These are phyloP conservation scores for Megalops cyprinoides DNA, from an alignment of 2,797 vertebrate species.

Conservation along the genomic window DNA sequence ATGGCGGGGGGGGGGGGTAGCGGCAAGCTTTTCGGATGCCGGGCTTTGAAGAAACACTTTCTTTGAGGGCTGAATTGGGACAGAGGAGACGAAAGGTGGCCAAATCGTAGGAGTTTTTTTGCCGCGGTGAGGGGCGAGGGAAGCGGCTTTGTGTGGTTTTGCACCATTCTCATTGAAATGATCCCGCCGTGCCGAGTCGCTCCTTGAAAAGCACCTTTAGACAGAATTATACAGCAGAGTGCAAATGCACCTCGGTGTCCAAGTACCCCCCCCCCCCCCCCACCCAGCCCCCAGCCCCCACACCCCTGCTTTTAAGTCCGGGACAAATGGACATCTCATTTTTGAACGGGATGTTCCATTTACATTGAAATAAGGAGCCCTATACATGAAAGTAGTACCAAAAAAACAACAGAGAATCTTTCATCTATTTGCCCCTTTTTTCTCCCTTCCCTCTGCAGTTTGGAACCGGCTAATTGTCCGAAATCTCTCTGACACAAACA, in stretches of 20 bases:
- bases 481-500: neutral
- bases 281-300: too few relatives aligned
- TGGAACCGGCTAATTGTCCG: neutral
- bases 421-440: neutral
- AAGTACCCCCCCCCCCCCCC: neutral
- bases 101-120: neutral
- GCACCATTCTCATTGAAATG: neutral
- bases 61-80: slow-evolving; percentile 39
- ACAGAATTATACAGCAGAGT: neutral
- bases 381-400: neutral
- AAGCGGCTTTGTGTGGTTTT: slow-evolving; percentile 5
- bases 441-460: neutral
- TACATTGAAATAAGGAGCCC: slow-evolving; percentile 7
- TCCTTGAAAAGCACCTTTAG: neutral
- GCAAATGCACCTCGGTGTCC: neutral
- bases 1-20: slow-evolving; percentile 27
- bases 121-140: neutral
- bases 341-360: slow-evolving; percentile 10
- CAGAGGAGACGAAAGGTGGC: slow-evolving; percentile 24
- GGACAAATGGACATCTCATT: neutral
- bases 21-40: neutral
- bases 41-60: neutral
- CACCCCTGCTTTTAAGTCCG: neutral
- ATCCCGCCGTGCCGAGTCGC: neutral
- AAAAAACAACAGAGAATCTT: neutral